These are phyloP conservation scores for Macquaria ambigua DNA, from an alignment of 2,113 vertebrate genomes.

Conservation along the genomic window DNA sequence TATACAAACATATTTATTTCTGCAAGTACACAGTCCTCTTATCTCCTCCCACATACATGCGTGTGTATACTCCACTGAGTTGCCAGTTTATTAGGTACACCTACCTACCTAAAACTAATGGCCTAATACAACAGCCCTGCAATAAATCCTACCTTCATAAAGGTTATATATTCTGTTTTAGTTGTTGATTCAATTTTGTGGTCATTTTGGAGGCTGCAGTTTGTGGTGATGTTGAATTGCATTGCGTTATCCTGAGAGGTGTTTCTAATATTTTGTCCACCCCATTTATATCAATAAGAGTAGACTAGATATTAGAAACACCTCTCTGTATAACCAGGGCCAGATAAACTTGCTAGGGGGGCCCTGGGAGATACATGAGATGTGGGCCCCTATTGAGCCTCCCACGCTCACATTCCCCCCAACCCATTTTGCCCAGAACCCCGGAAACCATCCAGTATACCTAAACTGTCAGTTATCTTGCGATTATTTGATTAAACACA, in stretches of 20 bases:
- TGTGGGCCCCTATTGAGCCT: background rate
- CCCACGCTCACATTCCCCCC: background rate
- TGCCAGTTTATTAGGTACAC: constrained; percentile 10
- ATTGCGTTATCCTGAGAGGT: background rate
- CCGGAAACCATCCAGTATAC: background rate
- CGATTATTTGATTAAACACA: constrained; percentile 4
- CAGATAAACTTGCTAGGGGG: background rate
- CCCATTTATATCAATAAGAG: background rate
- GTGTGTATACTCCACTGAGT: background rate
- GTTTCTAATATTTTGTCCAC: constrained; percentile 1
- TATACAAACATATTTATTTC: background rate
- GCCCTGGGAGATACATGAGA: too few species aligned
- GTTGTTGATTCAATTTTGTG: background rate
- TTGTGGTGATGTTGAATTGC: background rate
- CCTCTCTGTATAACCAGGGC: background rate
- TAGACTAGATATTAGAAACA: background rate
- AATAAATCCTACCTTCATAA: background rate
- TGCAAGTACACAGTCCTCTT: background rate
- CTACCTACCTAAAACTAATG: background rate
- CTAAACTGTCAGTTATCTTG: background rate
- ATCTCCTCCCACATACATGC: too few species aligned
- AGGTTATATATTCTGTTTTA: background rate
- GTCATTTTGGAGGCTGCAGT: background rate
- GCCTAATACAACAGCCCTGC: background rate
- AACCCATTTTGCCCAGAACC: background rate